Conservation (phyloP, 2,797 vertebrate species). For the Diceros bicornis region DNA sequence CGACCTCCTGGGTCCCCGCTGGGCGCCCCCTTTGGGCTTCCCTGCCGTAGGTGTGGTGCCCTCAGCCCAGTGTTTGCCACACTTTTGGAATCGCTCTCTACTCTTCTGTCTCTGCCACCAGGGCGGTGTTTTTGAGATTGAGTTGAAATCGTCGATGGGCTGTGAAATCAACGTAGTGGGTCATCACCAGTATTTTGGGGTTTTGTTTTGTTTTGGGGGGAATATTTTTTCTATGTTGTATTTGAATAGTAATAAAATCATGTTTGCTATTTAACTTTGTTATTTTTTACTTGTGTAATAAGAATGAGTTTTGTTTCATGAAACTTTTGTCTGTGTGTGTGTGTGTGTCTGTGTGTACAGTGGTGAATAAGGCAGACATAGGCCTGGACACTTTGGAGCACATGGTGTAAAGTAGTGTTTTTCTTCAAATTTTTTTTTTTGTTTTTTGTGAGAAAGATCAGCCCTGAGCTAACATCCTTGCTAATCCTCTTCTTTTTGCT, state of each 20-base stretch:
- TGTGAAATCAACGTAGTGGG: not conserved
- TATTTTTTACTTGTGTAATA: not conserved
- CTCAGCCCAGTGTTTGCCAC: not conserved
- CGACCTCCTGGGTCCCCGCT: rapidly evolving
- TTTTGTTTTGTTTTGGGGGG: not conserved
- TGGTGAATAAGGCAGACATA: not conserved
- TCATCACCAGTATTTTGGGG: not conserved
- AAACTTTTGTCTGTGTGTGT: not conserved
- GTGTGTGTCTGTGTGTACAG: not conserved
- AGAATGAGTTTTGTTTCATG: not conserved
- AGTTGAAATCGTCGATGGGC: not conserved
- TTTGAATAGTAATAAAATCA: constrained; percentile 5
- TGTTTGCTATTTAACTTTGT: constrained; percentile 10
- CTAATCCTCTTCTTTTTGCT: no score
- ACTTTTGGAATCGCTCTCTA: not conserved
- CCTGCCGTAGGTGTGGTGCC: rapidly evolving
- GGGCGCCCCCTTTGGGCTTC: not conserved
- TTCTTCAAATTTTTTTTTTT: not conserved
- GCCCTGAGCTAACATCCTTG: no score
- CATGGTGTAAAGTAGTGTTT: not conserved
- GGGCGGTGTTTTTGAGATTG: not conserved
- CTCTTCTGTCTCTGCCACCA: not conserved
- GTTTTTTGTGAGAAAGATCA: no score
- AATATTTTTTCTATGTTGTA: not conserved
- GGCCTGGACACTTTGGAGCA: not conserved